Conservation (phyloP, 2,113 vertebrate genomes). For the Brachypteracias leptosomus region DNA sequence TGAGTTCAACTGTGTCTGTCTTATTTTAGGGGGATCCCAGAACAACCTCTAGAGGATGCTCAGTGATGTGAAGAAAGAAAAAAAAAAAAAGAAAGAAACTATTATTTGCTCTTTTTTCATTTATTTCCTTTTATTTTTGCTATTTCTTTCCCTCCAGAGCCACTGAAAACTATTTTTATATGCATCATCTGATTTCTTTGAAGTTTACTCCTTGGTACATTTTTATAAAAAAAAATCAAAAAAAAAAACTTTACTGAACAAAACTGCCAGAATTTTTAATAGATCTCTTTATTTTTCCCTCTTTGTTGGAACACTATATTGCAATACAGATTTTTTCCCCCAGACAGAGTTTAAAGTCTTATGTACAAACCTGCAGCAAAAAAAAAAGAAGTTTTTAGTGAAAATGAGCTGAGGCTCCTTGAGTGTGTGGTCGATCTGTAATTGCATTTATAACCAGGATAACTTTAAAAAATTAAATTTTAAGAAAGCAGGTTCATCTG, state of each 20-base stretch:
- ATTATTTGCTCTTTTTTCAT: conserved; percentile 17
- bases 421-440: not conserved
- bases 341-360: conserved; percentile 1
- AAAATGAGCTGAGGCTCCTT: not conserved
- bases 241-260: conserved; percentile 35
- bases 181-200: conserved; percentile 63
- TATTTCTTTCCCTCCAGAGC: conserved; percentile 66
- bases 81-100: not conserved
- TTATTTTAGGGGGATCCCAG: conserved; percentile 84
- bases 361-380: not conserved
- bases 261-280: conserved; percentile 53
- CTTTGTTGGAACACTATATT: not conserved
- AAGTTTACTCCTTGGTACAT: conserved; percentile 62
- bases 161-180: conserved; percentile 84
- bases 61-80: conserved; percentile 86
- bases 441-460: not conserved
- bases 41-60: conserved; percentile 87
- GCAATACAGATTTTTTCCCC: not conserved
- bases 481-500: not conserved
- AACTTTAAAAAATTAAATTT: not conserved
- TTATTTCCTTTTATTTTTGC: conserved; percentile 41
- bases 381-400: not conserved
- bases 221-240: conserved; percentile 61
- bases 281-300: conserved; percentile 52
- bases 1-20: not conserved